Conservation (phyloP, 2,113 vertebrate genomes). For the Anseranas semipalmata region DNA sequence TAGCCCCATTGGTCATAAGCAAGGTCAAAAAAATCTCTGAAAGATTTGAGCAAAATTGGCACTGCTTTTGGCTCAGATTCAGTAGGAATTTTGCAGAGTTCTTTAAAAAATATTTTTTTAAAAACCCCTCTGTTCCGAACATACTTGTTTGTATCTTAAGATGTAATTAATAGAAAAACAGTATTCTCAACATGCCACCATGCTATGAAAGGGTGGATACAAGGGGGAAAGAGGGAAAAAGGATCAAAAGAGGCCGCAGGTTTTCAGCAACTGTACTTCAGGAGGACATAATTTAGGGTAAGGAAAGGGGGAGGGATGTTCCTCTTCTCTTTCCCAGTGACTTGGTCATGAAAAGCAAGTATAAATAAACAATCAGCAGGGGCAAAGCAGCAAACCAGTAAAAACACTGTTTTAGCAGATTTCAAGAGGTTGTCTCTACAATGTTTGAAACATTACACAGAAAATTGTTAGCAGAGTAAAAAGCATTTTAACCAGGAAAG, state of each 20-base stretch:
- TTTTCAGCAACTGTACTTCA: neutral
- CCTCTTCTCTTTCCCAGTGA: neutral
- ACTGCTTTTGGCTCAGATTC: constrained; percentile 65
- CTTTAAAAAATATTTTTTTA: neutral
- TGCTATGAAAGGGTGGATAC: neutral
- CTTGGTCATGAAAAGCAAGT: constrained; percentile 25
- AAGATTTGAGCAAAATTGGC: constrained; percentile 66
- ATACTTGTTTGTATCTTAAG: constrained; percentile 40
- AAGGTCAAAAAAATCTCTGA: constrained; percentile 63
- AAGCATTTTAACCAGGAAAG: constrained; percentile 3
- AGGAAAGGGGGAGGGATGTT: neutral
- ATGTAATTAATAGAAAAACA: constrained; percentile 41
- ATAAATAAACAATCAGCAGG: constrained; percentile 49
- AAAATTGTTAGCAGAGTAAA: constrained; percentile 20
- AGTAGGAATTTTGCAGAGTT: constrained; percentile 44
- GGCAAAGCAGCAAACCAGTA: constrained; percentile 33
- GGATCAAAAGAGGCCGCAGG: neutral
- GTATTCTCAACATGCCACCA: neutral
- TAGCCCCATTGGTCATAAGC: constrained; percentile 62
- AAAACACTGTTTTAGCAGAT: constrained; percentile 31
- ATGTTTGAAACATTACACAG: neutral
- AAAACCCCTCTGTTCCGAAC: constrained; percentile 35
- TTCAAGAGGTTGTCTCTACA: constrained; percentile 9
- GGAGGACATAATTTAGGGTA: neutral
- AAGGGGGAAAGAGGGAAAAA: neutral